A percentile compares a stretch with the other conserved stretches of the same genome.
phyloP scores from a whole-genome alignment of 2,888 invertebrate species.

The Kryphioiulus occultus region DNA sequence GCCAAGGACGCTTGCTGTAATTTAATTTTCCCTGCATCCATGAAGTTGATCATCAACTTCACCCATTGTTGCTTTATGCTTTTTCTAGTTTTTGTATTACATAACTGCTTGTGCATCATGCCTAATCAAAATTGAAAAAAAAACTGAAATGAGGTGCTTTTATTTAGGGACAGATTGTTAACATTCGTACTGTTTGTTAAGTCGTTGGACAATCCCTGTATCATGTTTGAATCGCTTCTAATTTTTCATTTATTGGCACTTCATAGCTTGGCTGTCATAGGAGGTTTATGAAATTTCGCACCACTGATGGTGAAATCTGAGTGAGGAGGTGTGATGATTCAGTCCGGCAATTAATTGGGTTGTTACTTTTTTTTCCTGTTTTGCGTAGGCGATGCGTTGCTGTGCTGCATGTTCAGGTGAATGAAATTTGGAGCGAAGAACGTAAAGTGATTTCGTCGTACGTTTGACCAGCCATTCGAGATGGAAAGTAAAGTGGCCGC shows the following conservation, averaged over 20 bases:
- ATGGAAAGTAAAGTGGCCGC: conserved; percentile 50
- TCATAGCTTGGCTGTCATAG: neutral
- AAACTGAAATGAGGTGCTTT: too few relatives aligned
- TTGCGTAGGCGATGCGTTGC: neutral
- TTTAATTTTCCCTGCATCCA: neutral
- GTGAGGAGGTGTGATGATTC: conserved; percentile 7
- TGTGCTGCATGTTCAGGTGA: neutral
- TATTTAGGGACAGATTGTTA: too few relatives aligned
- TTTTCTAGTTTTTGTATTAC: too few relatives aligned
- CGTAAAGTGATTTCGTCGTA: neutral
- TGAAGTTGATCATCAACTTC: neutral
- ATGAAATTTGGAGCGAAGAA: neutral
- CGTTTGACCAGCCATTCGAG: neutral
- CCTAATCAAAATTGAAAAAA: too few relatives aligned
- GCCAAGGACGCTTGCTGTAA: neutral
- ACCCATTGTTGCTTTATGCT: neutral
- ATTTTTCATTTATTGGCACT: neutral
- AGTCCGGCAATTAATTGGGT: neutral
- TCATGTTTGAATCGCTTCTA: neutral
- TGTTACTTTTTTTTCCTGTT: conserved; percentile 2
- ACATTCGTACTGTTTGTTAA: too few relatives aligned
- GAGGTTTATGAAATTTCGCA: neutral
- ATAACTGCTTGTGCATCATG: too few relatives aligned
- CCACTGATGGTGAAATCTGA: neutral
- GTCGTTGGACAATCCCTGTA: too few relatives aligned